phyloP scores from a whole-genome alignment of 2,888 invertebrate species.

The Exephanes ischioxanthus region DNA sequence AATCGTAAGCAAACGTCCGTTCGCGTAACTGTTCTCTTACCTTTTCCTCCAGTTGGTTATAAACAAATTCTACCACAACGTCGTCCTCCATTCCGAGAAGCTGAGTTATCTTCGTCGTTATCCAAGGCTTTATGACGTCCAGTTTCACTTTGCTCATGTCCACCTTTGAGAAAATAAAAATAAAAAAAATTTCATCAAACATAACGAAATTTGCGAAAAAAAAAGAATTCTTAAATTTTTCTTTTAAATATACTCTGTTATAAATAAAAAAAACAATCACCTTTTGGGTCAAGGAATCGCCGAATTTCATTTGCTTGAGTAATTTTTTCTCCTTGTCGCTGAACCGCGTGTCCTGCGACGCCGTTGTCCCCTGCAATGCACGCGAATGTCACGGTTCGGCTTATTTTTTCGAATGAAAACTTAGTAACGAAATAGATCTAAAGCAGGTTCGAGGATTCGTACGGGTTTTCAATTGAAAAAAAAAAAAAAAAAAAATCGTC shows the following conservation, averaged over 20 bases:
- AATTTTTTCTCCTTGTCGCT: constrained; percentile 99
- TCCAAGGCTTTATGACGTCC: constrained; percentile 99
- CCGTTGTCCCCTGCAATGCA: constrained; percentile 94
- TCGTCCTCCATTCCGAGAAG: constrained; percentile 99
- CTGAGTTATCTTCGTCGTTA: constrained; percentile 97
- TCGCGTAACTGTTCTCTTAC: constrained; percentile 85
- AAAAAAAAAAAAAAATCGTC: constrained; percentile 16
- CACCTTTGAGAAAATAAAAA: constrained; percentile 87
- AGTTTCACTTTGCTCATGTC: constrained; percentile 99
- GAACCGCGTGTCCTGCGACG: constrained; percentile 99
- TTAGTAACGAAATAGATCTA: not conserved
- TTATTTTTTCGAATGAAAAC: not conserved
- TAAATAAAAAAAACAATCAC: constrained; percentile 85
- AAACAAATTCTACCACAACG: constrained; percentile 99
- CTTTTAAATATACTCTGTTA: constrained; percentile 22
- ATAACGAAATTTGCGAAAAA: not conserved
- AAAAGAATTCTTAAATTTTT: not conserved
- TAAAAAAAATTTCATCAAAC: not conserved
- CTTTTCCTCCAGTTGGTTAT: constrained; percentile 98
- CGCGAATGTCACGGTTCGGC: not conserved
- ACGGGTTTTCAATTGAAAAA: not conserved
- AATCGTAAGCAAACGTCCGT: constrained; percentile 42
- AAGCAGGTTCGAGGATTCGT: not conserved
- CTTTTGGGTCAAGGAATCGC: constrained; percentile 96
- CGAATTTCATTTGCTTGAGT: constrained; percentile 99